Evolutionary conservation across 2,113 vertebrate species (phyloP).

Genomic region (Cisticola juncidis): DNA sequence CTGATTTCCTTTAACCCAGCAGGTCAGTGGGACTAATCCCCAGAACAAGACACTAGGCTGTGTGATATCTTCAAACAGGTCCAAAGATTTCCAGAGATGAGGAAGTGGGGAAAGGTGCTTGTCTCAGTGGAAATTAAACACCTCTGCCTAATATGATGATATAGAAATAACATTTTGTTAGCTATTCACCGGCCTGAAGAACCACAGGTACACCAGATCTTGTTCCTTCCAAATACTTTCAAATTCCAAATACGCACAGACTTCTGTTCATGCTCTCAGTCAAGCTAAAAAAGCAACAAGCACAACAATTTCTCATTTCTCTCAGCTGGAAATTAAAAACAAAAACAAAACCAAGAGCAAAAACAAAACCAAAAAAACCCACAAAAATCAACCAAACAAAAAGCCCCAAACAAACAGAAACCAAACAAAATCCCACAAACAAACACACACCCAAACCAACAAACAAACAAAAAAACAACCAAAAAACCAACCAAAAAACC

Average conservation of each 20-base stretch:
- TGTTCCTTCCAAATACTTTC: background rate
- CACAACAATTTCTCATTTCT: background rate
- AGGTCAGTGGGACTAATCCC: conserved; percentile 32
- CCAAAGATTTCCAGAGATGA: background rate
- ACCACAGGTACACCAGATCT: background rate
- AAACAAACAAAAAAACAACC: background rate
- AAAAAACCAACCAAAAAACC: background rate
- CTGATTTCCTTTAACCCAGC: conserved; percentile 39
- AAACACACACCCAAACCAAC: background rate
- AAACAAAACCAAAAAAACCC: background rate
- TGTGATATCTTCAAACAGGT: background rate
- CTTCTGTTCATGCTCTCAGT: background rate
- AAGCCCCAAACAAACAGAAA: too few relatives aligned
- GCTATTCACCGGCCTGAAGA: background rate
- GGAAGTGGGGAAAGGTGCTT: background rate
- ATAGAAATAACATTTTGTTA: background rate
- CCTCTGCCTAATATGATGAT: background rate
- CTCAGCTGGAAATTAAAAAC: background rate
- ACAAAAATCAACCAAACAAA: background rate
- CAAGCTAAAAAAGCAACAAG: background rate
- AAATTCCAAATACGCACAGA: too few relatives aligned
- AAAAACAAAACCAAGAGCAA: too few relatives aligned
- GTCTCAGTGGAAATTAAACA: background rate
- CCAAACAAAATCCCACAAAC: background rate
- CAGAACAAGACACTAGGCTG: background rate